A percentile compares a stretch with the other conserved stretches of the same genome.
phyloP scores from a whole-genome alignment of 2,888 invertebrate genomes.

The Octonoba sinensis region DNA sequence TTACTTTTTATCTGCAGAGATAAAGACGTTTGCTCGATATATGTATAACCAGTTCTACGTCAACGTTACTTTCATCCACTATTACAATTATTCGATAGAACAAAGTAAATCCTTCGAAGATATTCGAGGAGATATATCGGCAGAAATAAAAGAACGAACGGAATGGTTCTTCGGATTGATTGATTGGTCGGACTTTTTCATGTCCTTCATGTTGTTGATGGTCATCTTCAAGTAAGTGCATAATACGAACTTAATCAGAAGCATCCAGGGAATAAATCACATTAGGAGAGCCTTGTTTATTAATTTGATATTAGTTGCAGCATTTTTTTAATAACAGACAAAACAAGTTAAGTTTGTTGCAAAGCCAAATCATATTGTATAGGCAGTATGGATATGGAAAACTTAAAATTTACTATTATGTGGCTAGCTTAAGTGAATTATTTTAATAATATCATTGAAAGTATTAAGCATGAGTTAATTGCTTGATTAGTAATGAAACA shows the following conservation, averaged over 20 bases:
- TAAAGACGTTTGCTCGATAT: conserved; percentile 35
- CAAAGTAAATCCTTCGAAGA: conserved; percentile 54
- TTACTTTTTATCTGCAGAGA: conserved; percentile 7
- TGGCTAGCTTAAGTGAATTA: too few relatives aligned
- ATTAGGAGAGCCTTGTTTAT: neutral
- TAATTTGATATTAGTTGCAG: neutral
- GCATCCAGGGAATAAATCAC: neutral
- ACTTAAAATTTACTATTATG: too few relatives aligned
- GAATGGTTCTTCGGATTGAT: conserved; percentile 30
- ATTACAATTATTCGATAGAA: conserved; percentile 60
- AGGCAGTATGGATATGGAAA: too few relatives aligned
- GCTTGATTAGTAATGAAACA: too few relatives aligned
- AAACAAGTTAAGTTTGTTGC: too few relatives aligned
- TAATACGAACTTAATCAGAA: neutral
- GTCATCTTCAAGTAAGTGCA: conserved; percentile 67
- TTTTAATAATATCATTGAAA: too few relatives aligned
- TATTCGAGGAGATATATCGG: conserved; percentile 46
- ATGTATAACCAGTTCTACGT: conserved; percentile 60
- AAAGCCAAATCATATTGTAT: too few relatives aligned
- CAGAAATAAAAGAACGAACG: conserved; percentile 29
- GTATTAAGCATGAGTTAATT: too few relatives aligned
- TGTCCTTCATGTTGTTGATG: conserved; percentile 28
- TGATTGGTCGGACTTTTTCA: conserved; percentile 45
- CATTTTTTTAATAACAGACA: too few relatives aligned
- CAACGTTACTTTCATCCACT: conserved; percentile 59